Conservation (phyloP, 2,797 vertebrate species). For the Squalus acanthias region DNA sequence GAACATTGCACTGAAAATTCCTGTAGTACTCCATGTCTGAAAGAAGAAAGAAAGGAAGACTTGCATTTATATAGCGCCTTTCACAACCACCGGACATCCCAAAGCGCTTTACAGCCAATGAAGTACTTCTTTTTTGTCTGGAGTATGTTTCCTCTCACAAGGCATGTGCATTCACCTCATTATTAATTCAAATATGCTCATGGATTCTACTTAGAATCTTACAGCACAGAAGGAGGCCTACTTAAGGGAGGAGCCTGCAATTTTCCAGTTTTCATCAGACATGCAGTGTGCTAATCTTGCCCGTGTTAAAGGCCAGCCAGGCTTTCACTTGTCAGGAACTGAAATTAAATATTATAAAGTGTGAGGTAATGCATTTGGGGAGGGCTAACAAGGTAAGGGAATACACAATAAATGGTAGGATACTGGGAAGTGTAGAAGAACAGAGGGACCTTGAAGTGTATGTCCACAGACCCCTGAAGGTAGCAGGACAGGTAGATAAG, state of each 20-base stretch:
- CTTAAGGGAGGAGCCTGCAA: neutral
- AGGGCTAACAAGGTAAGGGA: too few relatives aligned
- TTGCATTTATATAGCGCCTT: too few relatives aligned
- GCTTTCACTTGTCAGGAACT: neutral
- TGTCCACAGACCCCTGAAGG: too few relatives aligned
- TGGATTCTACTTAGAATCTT: neutral
- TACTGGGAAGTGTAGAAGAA: too few relatives aligned
- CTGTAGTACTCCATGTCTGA: neutral
- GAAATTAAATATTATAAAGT: neutral
- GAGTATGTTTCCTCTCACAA: neutral
- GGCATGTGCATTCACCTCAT: neutral
- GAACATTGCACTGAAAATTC: neutral
- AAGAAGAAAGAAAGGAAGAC: too few relatives aligned
- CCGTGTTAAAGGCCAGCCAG: neutral
- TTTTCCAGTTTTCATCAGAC: neutral
- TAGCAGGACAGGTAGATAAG: too few relatives aligned
- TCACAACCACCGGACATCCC: too few relatives aligned
- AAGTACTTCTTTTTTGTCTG: too few relatives aligned
- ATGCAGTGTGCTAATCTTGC: neutral
- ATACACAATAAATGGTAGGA: too few relatives aligned
- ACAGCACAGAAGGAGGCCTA: neutral
- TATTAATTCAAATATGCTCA: neutral
- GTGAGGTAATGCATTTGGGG: too few relatives aligned
- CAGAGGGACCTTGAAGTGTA: too few relatives aligned
- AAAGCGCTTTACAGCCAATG: too few relatives aligned